Evolutionary conservation across 2,888 invertebrate genomes (phyloP).

Genomic region (Aleiodes leptofemur): DNA sequence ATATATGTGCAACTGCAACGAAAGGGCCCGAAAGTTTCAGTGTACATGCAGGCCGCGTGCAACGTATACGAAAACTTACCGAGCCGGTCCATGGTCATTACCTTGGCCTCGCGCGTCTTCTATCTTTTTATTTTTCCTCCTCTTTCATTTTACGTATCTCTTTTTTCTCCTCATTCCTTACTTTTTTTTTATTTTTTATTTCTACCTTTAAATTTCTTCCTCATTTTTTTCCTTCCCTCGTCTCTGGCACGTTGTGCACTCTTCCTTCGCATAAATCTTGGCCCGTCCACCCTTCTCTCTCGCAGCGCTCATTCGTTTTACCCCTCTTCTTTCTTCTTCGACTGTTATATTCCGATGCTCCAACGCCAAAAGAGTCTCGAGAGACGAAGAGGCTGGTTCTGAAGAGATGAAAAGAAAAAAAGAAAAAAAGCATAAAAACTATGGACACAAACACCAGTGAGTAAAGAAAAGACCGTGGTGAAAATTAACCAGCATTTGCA

Average conservation of each 20-base stretch:
- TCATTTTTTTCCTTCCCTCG: constrained; percentile 25
- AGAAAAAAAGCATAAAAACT: background rate
- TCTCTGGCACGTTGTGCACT: constrained; percentile 43
- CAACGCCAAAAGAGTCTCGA: constrained; percentile 4
- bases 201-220: constrained; percentile 21
- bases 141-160: constrained; percentile 29
- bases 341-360: constrained; percentile 1
- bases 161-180: constrained; percentile 25
- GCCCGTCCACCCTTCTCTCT: constrained; percentile 40
- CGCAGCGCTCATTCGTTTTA: constrained; percentile 17
- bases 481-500: constrained; percentile 69
- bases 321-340: background rate
- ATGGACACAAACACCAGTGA: constrained; percentile 28
- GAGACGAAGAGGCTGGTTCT: background rate
- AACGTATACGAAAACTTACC: constrained; percentile 47
- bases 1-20: constrained; percentile 30
- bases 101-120: constrained; percentile 42
- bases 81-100: constrained; percentile 48
- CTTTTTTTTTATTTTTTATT: background rate
- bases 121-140: constrained; percentile 27
- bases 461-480: constrained; percentile 41
- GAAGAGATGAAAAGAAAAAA: background rate
- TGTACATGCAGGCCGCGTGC: constrained; percentile 12
- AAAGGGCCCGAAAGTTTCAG: constrained; percentile 41
- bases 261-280: constrained; percentile 45